Conservation (phyloP, 2,888 invertebrate species). For the Drosophila nigricruria region DNA sequence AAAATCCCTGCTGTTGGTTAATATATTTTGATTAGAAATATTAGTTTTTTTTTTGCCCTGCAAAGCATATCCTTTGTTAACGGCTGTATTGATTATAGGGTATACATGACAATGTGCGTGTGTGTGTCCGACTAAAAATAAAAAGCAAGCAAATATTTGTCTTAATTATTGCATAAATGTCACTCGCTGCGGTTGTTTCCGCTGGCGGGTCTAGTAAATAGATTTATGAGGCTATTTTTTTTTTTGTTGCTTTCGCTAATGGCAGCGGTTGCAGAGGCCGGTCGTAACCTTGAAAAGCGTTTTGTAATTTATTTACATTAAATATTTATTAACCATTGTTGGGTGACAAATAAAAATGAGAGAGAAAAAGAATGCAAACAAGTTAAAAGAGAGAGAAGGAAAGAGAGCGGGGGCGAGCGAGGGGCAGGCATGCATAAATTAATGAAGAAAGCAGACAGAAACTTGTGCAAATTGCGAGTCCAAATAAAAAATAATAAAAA, state of each 20-base stretch:
- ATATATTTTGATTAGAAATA: no score
- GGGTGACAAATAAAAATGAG: conserved; percentile 64
- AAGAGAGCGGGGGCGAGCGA: neutral
- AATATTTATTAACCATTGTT: conserved; percentile 73
- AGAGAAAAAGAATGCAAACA: neutral
- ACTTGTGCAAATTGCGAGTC: conserved; percentile 47
- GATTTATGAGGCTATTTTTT: conserved; percentile 33
- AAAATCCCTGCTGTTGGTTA: no score
- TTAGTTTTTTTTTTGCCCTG: neutral
- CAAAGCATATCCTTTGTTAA: no score
- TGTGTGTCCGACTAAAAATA: conserved; percentile 12
- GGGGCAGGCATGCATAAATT: conserved; percentile 57
- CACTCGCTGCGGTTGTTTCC: conserved; percentile 4
- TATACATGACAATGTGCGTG: no score
- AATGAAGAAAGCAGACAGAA: conserved; percentile 45
- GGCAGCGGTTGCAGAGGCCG: conserved; percentile 33
- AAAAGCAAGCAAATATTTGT: conserved; percentile 51
- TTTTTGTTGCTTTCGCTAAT: conserved; percentile 31
- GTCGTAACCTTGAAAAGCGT: conserved; percentile 73
- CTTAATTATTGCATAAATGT: conserved; percentile 71
- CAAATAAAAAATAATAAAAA: conserved; percentile 8
- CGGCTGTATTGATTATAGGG: no score
- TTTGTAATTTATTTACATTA: conserved; percentile 79
- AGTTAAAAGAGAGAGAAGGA: neutral
- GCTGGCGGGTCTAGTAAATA: conserved; percentile 8